phyloP scores from a whole-genome alignment of 1,140 invertebrate genomes.

The Drosophila pseudoobscura region DNA sequence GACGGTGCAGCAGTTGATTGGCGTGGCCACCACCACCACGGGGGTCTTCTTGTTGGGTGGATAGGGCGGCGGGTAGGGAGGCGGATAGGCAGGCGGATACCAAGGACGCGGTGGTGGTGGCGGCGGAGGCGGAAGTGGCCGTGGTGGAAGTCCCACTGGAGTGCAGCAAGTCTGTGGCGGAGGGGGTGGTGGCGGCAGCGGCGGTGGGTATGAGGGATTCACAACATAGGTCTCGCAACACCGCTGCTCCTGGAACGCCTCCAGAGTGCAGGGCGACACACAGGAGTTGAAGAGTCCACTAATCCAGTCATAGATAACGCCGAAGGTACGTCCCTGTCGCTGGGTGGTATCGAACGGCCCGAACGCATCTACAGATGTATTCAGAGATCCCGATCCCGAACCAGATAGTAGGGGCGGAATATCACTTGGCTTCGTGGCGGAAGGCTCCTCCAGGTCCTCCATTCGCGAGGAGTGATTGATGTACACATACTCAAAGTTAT shows the following conservation, averaged over 20 bases:
- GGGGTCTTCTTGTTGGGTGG: slow-evolving; percentile 43
- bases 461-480: slow-evolving; percentile 48
- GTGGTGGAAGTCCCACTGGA: slow-evolving; percentile 3
- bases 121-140: slow-evolving; percentile 3
- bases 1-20: slow-evolving; percentile 67
- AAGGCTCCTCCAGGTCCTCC: slow-evolving; percentile 45
- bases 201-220: slow-evolving; percentile 8
- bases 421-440: neutral
- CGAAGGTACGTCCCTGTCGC: slow-evolving; percentile 67
- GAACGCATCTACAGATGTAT: slow-evolving; percentile 64
- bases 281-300: slow-evolving; percentile 56
- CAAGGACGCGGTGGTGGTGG: neutral
- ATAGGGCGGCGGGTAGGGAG: slow-evolving; percentile 16
- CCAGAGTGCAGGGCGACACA: slow-evolving; percentile 67
- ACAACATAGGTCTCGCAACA: slow-evolving; percentile 68
- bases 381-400: neutral
- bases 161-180: no score
- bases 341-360: slow-evolving; percentile 47
- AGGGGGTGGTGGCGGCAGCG: slow-evolving; percentile 9
- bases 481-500: slow-evolving; percentile 45
- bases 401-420: neutral
- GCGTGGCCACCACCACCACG: slow-evolving; percentile 60
- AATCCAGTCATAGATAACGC: slow-evolving; percentile 64
- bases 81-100: slow-evolving; percentile 18
- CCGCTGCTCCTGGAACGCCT: slow-evolving; percentile 65